Evolutionary conservation across 2,797 vertebrate genomes (phyloP).

Genomic region (Pristis pectinata): DNA sequence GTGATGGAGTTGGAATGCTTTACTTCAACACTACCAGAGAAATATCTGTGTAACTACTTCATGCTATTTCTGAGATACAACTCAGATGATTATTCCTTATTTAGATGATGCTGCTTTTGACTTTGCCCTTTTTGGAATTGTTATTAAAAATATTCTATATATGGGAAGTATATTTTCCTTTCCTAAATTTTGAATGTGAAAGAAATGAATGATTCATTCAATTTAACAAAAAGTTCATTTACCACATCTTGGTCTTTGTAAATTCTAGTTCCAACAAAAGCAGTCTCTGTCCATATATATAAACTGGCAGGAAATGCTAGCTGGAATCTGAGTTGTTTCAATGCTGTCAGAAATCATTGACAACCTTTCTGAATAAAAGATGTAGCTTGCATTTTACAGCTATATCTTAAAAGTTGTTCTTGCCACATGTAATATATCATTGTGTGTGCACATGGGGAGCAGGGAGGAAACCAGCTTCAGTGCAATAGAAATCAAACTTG

Average conservation of each 20-base stretch:
- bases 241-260: background rate
- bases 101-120: slow-evolving; percentile 10
- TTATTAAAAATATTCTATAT: background rate
- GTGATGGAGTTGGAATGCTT: background rate
- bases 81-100: background rate
- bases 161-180: background rate
- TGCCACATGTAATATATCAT: slow-evolving; percentile 29
- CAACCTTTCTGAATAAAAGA: slow-evolving; percentile 36
- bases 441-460: background rate
- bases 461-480: background rate
- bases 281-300: slow-evolving; percentile 6
- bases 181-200: background rate
- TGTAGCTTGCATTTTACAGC: slow-evolving; percentile 32
- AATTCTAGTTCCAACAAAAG: slow-evolving; percentile 8
- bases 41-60: background rate
- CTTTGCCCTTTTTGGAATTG: slow-evolving; percentile 16
- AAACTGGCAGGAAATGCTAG: slow-evolving; percentile 19
- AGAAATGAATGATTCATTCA: slow-evolving; percentile 5
- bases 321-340: slow-evolving; percentile 34
- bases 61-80: slow-evolving; percentile 18
- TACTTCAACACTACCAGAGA: background rate
- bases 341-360: slow-evolving; percentile 33
- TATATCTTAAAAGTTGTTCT: slow-evolving; percentile 37
- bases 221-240: slow-evolving; percentile 4
- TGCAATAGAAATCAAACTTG: background rate